Evolutionary conservation across 2,888 invertebrate species (phyloP), one percentile per base, ranked within the genome.

Genomic region (Aplocera efformata): DNA sequence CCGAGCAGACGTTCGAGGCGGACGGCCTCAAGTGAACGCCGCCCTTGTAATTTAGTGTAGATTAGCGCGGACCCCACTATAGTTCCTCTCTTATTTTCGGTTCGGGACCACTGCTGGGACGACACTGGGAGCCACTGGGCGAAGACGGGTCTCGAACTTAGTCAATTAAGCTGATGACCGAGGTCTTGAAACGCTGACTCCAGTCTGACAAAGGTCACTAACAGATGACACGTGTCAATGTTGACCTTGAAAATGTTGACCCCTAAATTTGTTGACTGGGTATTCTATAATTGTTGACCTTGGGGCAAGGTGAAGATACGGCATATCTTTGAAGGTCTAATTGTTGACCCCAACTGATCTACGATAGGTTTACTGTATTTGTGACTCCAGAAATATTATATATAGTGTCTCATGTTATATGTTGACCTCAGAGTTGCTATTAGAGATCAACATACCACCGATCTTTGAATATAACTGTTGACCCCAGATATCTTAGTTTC

Each of bases 1-100:
- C 92, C 69, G 95, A 95, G 76, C 90, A 91, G 70, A 89, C 85
- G 48, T 92, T 92, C 73, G 86, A 89, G 20, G 36, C 67, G 9
- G 84, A 80, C 63, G 63, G 53, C 38, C 67, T 73, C 45, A 76
- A 82, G 56, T 79, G 78, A 77, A 53, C 62, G 35, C 49, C 25
- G 37, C 10, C 24, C 26, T 42, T 33, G 42, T 33, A 33, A 37
- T 41, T 49, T 45, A 48, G 46, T 41, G 32, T 50, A 53, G 50
- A 38, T 47, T 53, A 53, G 48, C 48, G 53, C 53, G 53, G 50
- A 46, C 46, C 33, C 46, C 51, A 28, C 40, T 32, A 58, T 59
- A 61, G 64, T 64, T 65, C 67, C 68, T 62, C 56, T 63, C 50
- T 53, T 45, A 42, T 53, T 60, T 49, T 35, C 35, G 10, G 54